Base-by-base conservation (phyloP, 2,113 vertebrate species). In the Jaculus jaculus region DNA sequence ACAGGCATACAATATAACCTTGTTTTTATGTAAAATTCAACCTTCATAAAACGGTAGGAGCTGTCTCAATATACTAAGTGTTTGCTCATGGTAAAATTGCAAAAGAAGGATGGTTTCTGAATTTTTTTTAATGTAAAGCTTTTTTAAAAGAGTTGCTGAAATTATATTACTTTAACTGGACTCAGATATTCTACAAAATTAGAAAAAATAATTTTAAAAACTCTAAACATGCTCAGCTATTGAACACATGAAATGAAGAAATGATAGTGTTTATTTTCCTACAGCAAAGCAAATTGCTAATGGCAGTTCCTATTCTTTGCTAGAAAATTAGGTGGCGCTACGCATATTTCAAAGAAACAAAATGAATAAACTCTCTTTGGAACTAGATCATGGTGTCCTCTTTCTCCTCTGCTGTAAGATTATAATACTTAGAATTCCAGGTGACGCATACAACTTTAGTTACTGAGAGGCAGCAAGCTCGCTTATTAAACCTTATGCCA, bases 21-120 rank as follows among this genome's bases (percentile, higher is more conserved):
- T 85, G 71, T 95, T 95, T 96, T 95, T 96, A 96, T 95, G 92
- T 94, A 95, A 96, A 97, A 95, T 86, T 95, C 87, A 95, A 94
- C 95, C 93, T 97, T 95, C 88, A 92, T 94, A 94, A 94, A 73
- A 60, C 60, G 72, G 30, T 87, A 85, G 90, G 60, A 93, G 30
- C 71, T 88, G 80, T 96, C 68, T 96, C 73, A 94, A 79, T 92
- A 81, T 61, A 77, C 66, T 85, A 51, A 60, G 32, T 92, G 60
- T 84, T 84, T 94, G 84, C 61, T 84, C 89, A 65, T 10, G 17
- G 74, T 32, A 28, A 84, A 92, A 96, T 3, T 92, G 11, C 90
- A 79, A 30, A 81, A 80, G 75, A 74, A 86, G 18, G 2, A 54
- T 32, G 79, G 1, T 60, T 54, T 90, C 24, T 60, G 24, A 75